phyloP scores from a whole-genome alignment of 1,140 invertebrate species.

The Leptestheria dahalacensis region DNA sequence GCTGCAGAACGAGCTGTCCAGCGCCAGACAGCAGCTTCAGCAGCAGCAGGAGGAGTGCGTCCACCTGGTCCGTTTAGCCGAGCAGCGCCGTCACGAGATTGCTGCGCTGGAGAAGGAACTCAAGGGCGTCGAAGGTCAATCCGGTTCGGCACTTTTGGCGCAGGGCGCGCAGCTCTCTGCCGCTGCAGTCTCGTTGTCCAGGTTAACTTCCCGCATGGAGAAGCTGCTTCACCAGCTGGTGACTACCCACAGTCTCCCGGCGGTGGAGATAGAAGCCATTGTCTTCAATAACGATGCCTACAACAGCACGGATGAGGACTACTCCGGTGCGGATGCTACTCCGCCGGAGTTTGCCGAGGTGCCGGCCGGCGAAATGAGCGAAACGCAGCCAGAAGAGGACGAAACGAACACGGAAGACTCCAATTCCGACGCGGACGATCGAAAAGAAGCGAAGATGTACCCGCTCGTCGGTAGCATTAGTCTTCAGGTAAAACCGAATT shows the following conservation, averaged over 20 bases:
- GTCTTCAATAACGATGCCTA: slow-evolving; percentile 59
- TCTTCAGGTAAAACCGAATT: neutral
- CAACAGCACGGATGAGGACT: slow-evolving; percentile 20
- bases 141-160: slow-evolving; percentile 44
- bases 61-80: slow-evolving; percentile 56
- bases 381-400: neutral
- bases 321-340: neutral
- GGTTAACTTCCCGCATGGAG: slow-evolving; percentile 48
- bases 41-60: slow-evolving; percentile 56
- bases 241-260: slow-evolving; percentile 52
- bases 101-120: slow-evolving; percentile 46
- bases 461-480: slow-evolving; percentile 9
- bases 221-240: slow-evolving; percentile 52
- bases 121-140: slow-evolving; percentile 41
- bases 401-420: neutral
- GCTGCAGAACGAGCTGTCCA: slow-evolving; percentile 9
- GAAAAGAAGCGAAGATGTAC: neutral
- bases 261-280: slow-evolving; percentile 53
- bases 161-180: slow-evolving; percentile 53
- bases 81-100: slow-evolving; percentile 56
- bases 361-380: no score
- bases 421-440: neutral
- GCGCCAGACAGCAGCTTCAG: slow-evolving; percentile 39
- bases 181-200: slow-evolving; percentile 50
- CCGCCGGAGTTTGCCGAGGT: neutral